Evolutionary conservation across 2,797 vertebrate species (phyloP), one percentile per base, ranked within the genome.

Genomic region (Choloepus didactylus): DNA sequence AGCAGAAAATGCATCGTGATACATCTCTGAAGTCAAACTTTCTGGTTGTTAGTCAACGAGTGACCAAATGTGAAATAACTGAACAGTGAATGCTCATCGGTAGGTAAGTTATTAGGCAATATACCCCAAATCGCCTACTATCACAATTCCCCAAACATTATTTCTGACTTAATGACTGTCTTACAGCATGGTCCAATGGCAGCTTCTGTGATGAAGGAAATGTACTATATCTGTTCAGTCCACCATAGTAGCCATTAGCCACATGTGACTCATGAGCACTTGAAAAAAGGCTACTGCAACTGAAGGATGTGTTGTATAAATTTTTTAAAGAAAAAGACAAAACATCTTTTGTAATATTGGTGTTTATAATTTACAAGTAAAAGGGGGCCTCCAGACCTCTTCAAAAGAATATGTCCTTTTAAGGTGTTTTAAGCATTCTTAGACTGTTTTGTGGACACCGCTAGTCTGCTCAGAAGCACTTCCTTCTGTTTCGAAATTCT

Each of bases 241-340:
- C 29, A 75, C 14, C 15, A 64, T 1, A 11, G 27, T 19, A 29
- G 14, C 51, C 46, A 38, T 75, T 66, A 38, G 41, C 23, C 75
- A 82, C 9, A 6, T 18, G 31, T 27, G 19, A 8, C 54, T 25
- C 29, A 92, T 51, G 11, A 70, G 14, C 38, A 25, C 27, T 31
- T 93, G 49, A 44, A n/a, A 72, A n/a, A 16, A 92, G 14, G 41
- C 35, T 69, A 46, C 2, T 46, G 19, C 29, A 56, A 67, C 23
- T n/a, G 11, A 84, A 86, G 29, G 9, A 73, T 86, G 19, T 75
- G 73, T 59, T 3, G n/a, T 38, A 25, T 1, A 1, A n/a, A 23
- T 44, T 79, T 87, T n/a, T 54, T 80, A 54, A 80, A 94, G 46
- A 41, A 87, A 84, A 79, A 29, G 18, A 44, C 14, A 64, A 85